These are phyloP conservation scores for Siniperca undulata DNA, from an alignment of 2,797 vertebrate genomes.

Conservation along the genomic window DNA sequence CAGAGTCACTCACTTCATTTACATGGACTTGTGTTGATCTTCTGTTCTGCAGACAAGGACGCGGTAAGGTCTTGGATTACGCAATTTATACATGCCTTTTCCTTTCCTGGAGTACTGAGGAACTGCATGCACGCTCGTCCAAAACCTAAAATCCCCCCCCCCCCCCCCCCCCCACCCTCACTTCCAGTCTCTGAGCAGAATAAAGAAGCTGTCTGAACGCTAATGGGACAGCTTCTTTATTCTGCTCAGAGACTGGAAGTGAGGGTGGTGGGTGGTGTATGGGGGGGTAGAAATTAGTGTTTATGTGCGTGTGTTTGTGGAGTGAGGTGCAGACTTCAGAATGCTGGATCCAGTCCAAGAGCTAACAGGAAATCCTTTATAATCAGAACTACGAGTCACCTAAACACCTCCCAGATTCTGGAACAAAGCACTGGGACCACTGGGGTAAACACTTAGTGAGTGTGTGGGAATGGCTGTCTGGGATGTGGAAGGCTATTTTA, in stretches of 20 bases:
- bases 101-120: slow-evolving; percentile 38
- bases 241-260: slow-evolving; percentile 56
- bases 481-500: slow-evolving; percentile 34
- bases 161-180: too few species aligned
- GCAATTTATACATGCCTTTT: slow-evolving; percentile 14
- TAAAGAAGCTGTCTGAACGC: too few species aligned
- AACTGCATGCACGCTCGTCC: slow-evolving; percentile 16
- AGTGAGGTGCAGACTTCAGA: slow-evolving; percentile 42
- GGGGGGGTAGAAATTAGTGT: slow-evolving; percentile 17
- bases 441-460: slow-evolving; percentile 54
- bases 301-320: slow-evolving; percentile 27
- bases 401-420: slow-evolving; percentile 70
- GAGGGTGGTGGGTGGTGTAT: slow-evolving; percentile 35
- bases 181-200: too few species aligned
- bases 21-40: slow-evolving; percentile 41
- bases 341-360: slow-evolving; percentile 71
- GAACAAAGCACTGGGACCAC: slow-evolving; percentile 53
- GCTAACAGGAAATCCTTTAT: slow-evolving; percentile 79
- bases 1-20: slow-evolving; percentile 25
- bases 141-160: background rate
- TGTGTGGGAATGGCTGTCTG: slow-evolving; percentile 46
- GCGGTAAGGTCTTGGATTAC: slow-evolving; percentile 17
- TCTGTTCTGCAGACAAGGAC: slow-evolving; percentile 17
- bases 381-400: slow-evolving; percentile 68
- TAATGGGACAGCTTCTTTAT: slow-evolving; percentile 33